Evolutionary conservation across 1,140 invertebrate species (phyloP), one percentile per base, ranked within the genome.

Genomic region (Phenacoccus solenopsis): DNA sequence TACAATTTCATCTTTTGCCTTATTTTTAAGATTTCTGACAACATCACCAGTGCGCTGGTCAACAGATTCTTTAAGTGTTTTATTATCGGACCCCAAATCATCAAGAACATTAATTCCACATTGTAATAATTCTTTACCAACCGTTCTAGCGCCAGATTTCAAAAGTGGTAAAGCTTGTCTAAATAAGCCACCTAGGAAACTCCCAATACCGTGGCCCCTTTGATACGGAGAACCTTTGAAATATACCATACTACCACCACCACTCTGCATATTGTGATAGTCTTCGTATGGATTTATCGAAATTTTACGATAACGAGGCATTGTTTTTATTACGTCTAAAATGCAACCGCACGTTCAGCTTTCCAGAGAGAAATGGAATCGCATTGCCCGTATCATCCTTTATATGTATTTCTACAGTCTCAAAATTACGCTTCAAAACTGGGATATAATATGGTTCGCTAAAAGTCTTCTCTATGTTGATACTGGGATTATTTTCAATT

Each of bases 121-220:
- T 70, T 72, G 73, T 35, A 76, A 68, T 27, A 72, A 72, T 69
- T 77, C 76, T 73, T 73, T 74, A 12, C 75, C 76, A 21, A 77
- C 64, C 7, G 69, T 73, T 73, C 59, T 70, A 20, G 73, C 73
- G 1, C 76, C 75, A 72, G 61, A 74, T 32, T 72, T 72, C 12
- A 75, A 20, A n/a, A 76, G 27, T 13, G 76, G 76, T 70, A 77
- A 70, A 49, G 76, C 73, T 16, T 72, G 71, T 69, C 76, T 71
- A 72, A 76, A 76, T 20, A 77, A 67, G 3, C 75, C 76, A n/a
- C 74, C 73, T 25, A 77, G 68, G 69, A 76, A 76, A 70, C 72
- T 75, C 10, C 76, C 74, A 69, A 76, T 73, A 22, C 75, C 75
- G 35, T 70, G 27, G 4, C 64, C 30, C 16, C 64, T 1, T 25